Evolutionary conservation across 2,888 invertebrate genomes (phyloP).

Genomic region (Acanthosoma haemorrhoidale): DNA sequence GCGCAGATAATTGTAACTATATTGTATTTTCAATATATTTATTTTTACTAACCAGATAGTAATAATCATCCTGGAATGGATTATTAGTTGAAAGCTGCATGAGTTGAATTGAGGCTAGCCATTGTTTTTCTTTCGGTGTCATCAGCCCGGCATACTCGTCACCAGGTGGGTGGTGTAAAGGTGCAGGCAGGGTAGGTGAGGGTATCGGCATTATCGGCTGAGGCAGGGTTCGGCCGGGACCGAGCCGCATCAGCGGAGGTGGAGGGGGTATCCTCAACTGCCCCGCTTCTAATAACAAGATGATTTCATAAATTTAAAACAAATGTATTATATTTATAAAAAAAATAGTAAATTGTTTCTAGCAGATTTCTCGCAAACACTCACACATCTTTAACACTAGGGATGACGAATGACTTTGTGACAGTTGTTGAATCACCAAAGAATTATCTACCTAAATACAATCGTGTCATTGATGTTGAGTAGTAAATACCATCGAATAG

Average conservation of each 20-base stretch:
- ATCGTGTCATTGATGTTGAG: too few relatives aligned
- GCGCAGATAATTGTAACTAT: too few relatives aligned
- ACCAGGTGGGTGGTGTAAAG: conserved; percentile 37
- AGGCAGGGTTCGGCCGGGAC: background rate
- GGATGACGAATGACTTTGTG: too few relatives aligned
- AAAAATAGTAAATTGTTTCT: too few relatives aligned
- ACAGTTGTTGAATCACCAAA: too few relatives aligned
- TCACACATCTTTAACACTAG: too few relatives aligned
- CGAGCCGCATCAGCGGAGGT: conserved; percentile 4
- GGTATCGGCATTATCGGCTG: background rate
- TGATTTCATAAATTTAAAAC: too few relatives aligned
- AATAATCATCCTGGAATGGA: conserved; percentile 95
- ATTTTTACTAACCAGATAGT: conserved; percentile 83
- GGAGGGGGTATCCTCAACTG: conserved; percentile 10
- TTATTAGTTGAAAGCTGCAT: conserved; percentile 89
- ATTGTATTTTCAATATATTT: too few relatives aligned
- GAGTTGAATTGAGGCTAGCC: conserved; percentile 92
- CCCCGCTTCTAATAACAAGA: background rate
- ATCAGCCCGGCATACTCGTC: conserved; percentile 90
- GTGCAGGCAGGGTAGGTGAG: background rate
- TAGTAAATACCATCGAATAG: too few relatives aligned
- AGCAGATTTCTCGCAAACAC: too few relatives aligned
- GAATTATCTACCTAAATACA: too few relatives aligned
- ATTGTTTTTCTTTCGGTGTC: conserved; percentile 90
- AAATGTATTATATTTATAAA: too few relatives aligned